Evolutionary conservation across 2,888 invertebrate species (phyloP).

Genomic region (Spodoptera littoralis): DNA sequence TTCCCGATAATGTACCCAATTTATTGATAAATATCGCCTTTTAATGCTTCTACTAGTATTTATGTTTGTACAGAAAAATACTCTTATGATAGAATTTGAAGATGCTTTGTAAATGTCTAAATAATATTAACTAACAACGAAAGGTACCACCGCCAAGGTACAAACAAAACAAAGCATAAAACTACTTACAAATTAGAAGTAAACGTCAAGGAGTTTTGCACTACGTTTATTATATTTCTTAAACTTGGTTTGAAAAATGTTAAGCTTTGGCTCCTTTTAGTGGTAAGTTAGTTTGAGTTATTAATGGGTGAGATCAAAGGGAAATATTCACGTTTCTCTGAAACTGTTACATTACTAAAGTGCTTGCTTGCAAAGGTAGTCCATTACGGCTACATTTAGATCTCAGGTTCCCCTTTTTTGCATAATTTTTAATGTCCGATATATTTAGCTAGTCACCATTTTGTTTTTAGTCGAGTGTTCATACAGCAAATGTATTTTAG

Average conservation of each 20-base stretch:
- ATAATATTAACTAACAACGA: too few relatives aligned
- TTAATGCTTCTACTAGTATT: too few relatives aligned
- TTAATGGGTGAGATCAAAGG: constrained; percentile 12
- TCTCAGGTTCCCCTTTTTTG: background rate
- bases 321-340: constrained; percentile 8
- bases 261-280: constrained; percentile 3
- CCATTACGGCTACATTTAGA: background rate
- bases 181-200: constrained; percentile 46
- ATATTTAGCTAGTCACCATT: background rate
- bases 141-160: constrained; percentile 29
- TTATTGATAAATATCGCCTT: too few relatives aligned
- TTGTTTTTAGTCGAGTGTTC: background rate
- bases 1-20: too few relatives aligned
- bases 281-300: background rate
- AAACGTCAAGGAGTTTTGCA: constrained; percentile 23
- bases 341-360: constrained; percentile 1
- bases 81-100: too few relatives aligned
- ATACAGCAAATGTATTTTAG: too few relatives aligned
- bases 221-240: constrained; percentile 19
- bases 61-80: too few relatives aligned
- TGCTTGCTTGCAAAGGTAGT: background rate
- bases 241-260: constrained; percentile 15
- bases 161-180: constrained; percentile 38
- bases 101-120: too few relatives aligned
- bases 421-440: too few relatives aligned